These are phyloP conservation scores for Drosophila falleni DNA, from an alignment of 2,888 invertebrate species.

Conservation along the genomic window DNA sequence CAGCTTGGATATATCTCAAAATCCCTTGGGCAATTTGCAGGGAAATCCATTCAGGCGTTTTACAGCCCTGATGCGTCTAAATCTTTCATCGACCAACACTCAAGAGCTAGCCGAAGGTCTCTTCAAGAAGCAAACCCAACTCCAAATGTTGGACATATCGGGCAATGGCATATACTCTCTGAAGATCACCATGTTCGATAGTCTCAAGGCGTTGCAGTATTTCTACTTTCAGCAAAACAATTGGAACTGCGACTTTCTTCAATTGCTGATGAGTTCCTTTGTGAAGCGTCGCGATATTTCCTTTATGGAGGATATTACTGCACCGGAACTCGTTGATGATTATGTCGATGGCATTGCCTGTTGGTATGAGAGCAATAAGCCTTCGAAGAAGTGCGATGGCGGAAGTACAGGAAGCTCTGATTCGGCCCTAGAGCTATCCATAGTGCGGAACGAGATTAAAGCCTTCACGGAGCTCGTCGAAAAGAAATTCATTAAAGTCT, in stretches of 20 bases:
- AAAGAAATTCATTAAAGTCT: constrained; percentile 82
- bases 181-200: constrained; percentile 83
- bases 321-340: constrained; percentile 84
- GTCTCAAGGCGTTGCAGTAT: constrained; percentile 81
- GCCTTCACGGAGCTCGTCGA: constrained; percentile 82
- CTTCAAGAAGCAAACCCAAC: constrained; percentile 81
- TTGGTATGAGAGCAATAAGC: constrained; percentile 83
- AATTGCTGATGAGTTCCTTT: constrained; percentile 83
- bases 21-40: constrained; percentile 81
- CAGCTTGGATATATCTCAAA: constrained; percentile 79
- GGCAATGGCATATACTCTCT: constrained; percentile 80
- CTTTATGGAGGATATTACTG: constrained; percentile 81
- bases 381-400: constrained; percentile 76
- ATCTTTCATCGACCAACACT: constrained; percentile 78
- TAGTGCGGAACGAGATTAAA: constrained; percentile 83
- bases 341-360: constrained; percentile 84
- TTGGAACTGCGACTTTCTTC: constrained; percentile 84
- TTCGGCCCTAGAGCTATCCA: constrained; percentile 82
- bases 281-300: constrained; percentile 83
- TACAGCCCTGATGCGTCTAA: constrained; percentile 76
- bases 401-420: constrained; percentile 59
- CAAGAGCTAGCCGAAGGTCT: constrained; percentile 82
- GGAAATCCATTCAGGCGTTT: constrained; percentile 81
- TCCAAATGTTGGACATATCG: constrained; percentile 82
- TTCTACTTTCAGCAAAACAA: constrained; percentile 84